These are phyloP conservation scores for Periphyllus acericola DNA, from an alignment of 2,888 invertebrate species.

Conservation along the genomic window DNA sequence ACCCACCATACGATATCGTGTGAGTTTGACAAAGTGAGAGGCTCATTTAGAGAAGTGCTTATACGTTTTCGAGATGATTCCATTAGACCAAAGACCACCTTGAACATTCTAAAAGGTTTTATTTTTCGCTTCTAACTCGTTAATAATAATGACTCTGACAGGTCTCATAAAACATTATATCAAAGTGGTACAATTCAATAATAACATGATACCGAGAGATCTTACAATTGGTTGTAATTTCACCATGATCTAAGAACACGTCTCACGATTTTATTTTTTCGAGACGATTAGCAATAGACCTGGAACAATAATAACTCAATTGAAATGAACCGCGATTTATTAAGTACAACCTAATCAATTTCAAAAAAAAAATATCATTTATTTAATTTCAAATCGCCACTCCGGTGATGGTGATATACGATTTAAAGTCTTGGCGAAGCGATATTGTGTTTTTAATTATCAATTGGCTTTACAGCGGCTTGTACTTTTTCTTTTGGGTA, in stretches of 20 bases:
- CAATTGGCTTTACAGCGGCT: no score
- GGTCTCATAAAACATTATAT: constrained; percentile 37
- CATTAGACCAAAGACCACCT: constrained; percentile 37
- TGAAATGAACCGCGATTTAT: background rate
- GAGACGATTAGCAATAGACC: constrained; percentile 13
- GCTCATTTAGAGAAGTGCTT: constrained; percentile 7
- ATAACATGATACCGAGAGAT: constrained; percentile 39
- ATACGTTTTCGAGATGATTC: constrained; percentile 22
- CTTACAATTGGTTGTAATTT: constrained; percentile 27
- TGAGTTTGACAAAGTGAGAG: constrained; percentile 37
- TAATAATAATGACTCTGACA: constrained; percentile 52
- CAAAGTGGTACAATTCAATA: constrained; percentile 43
- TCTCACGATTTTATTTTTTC: constrained; percentile 25
- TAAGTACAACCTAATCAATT: background rate
- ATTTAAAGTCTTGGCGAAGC: background rate
- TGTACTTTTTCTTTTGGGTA: no score
- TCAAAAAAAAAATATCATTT: background rate
- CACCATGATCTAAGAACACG: constrained; percentile 18
- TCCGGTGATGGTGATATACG: background rate
- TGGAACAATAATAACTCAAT: background rate
- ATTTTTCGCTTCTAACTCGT: constrained; percentile 31
- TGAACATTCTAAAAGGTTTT: constrained; percentile 41
- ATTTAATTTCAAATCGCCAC: background rate
- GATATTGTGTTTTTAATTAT: background rate
- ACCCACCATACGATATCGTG: background rate